These are phyloP conservation scores for Drosophila infuscata DNA, from an alignment of 2,888 invertebrate species.

Conservation along the genomic window DNA sequence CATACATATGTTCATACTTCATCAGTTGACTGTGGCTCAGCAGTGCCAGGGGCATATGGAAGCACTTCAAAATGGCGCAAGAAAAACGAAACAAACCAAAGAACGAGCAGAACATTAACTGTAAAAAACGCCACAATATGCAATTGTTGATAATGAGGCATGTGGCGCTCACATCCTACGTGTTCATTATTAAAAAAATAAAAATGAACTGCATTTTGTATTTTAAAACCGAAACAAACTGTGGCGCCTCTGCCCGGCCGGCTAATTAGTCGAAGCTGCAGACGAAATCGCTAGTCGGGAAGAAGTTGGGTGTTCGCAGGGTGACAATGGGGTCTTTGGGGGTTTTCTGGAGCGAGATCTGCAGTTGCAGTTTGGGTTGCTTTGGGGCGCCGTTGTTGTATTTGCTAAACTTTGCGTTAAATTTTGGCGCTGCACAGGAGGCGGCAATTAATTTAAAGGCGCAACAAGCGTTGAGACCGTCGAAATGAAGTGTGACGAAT, in stretches of 20 bases:
- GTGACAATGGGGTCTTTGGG: constrained; percentile 4
- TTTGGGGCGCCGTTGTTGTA: constrained; percentile 56
- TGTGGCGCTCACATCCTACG: constrained; percentile 74
- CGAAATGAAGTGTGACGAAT: constrained; percentile 75
- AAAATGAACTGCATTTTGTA: constrained; percentile 16
- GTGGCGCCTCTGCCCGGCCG: constrained; percentile 70
- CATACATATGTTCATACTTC: neutral
- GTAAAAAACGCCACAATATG: constrained; percentile 78
- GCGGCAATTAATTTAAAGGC: constrained; percentile 78
- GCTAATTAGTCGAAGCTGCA: constrained; percentile 67
- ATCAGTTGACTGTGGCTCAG: constrained; percentile 1
- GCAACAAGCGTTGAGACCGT: constrained; percentile 78
- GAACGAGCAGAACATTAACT: constrained; percentile 65
- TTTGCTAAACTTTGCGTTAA: constrained; percentile 76
- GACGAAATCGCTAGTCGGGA: neutral
- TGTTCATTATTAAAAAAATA: constrained; percentile 19
- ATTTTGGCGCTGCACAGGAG: constrained; percentile 78
- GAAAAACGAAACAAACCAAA: constrained; percentile 12
- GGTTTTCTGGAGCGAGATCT: constrained; percentile 5
- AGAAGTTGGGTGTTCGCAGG: neutral
- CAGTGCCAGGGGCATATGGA: neutral
- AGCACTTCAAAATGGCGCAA: constrained; percentile 42
- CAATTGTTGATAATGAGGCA: constrained; percentile 79
- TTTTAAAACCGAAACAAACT: constrained; percentile 39
- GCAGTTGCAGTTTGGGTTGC: neutral